Conservation (phyloP, 2,888 invertebrate species). For the Leptinotarsa haldemani region DNA sequence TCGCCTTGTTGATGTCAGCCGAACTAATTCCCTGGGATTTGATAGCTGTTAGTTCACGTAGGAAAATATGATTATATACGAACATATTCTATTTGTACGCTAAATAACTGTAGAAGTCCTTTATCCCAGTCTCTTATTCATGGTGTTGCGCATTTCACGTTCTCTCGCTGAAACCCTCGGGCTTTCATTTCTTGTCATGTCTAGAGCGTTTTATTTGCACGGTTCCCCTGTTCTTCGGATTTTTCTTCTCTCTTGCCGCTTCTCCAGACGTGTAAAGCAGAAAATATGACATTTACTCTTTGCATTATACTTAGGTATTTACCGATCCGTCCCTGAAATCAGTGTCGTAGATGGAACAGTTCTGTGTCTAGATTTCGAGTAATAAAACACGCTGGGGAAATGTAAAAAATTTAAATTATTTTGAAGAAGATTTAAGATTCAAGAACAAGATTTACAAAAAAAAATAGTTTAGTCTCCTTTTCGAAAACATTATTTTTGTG, state of each 20-base stretch:
- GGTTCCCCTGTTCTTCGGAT: slow-evolving; percentile 37
- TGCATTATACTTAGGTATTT: slow-evolving; percentile 45
- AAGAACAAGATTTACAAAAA: too few species aligned
- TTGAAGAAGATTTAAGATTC: too few species aligned
- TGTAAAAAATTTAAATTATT: too few species aligned
- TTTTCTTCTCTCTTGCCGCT: slow-evolving; percentile 43
- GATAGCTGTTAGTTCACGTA: slow-evolving; percentile 22
- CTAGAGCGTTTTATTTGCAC: slow-evolving; percentile 48
- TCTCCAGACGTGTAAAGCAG: slow-evolving; percentile 51
- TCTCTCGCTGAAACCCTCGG: slow-evolving; percentile 43
- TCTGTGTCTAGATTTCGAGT: too few species aligned
- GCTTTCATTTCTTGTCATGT: slow-evolving; percentile 48
- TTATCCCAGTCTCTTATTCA: slow-evolving; percentile 49
- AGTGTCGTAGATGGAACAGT: slow-evolving; percentile 8
- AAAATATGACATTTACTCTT: slow-evolving; percentile 55
- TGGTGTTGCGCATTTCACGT: slow-evolving; percentile 37
- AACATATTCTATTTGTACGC: slow-evolving; percentile 21
- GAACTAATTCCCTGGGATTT: slow-evolving; percentile 28
- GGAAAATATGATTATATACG: slow-evolving; percentile 25
- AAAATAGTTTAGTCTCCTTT: too few species aligned
- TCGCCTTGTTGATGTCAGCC: slow-evolving; percentile 29
- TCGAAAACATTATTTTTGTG: too few species aligned
- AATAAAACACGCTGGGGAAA: too few species aligned
- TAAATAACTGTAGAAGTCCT: slow-evolving; percentile 23
- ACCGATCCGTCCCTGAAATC: slow-evolving; percentile 27